Base-by-base conservation (phyloP, 1,140 invertebrate genomes). In the Phortica variegata region DNA sequence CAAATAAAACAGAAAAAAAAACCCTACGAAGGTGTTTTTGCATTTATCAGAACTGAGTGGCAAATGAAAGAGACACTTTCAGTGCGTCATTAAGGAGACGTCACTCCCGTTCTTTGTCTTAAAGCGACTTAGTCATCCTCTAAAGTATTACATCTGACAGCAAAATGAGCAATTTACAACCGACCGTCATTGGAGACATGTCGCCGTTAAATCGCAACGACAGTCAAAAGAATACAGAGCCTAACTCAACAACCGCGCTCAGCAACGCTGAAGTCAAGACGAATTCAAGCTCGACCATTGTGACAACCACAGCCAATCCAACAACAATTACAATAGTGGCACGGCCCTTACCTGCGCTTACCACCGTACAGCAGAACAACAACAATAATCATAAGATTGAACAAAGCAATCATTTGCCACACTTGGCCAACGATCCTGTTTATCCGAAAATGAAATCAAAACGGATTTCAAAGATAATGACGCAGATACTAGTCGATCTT, bases 351-450 rank as follows among this genome's bases (percentile, higher is more conserved):
- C 16, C 44, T 8, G 13, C 4, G 6, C 33, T 36, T 16, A 6
- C 6, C 33, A 16, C 12, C 5, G 16, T 36, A 6, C 12, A 16
- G 26, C 34, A 26, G 10, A 65, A 60, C 17, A 54, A 65, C 42
- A 68, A 73, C 44, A 59, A 63, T 54, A 69, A n/a, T n/a, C n/a
- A 72, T 23, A 73, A 73, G 49, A 51, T 68, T 40, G 60, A 73
- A 47, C 49, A 68, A 38, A 58, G n/a, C n/a, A n/a, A n/a, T n/a
- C n/a, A 68, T 38, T 45, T 68, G 52, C 60, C 63, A 19, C 52
- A 41, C 5, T 68, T 58, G 40, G 57, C 52, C 8, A 54, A 39
- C 17, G 36, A 42, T 34, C 17, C 43, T 13, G 23, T 20, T 26
- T 5, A 5, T 5, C 23, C 10, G 5, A 26, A 26, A 26, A 26